These are phyloP conservation scores for Coranthus polyacanthus DNA, from an alignment of 2,797 vertebrate genomes.

Conservation along the genomic window DNA sequence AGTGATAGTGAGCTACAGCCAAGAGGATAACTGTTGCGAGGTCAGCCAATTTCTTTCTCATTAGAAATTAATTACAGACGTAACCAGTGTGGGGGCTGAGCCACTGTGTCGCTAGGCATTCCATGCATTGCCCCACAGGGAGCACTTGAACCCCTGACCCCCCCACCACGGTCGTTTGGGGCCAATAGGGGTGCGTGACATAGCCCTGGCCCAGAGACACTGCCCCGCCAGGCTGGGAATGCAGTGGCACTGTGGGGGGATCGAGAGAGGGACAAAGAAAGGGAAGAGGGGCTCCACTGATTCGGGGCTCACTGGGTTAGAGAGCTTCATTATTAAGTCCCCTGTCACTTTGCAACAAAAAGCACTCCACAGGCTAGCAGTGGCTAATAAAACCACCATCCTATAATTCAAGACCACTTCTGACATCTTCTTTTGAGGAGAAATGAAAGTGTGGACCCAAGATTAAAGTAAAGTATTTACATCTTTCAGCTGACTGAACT, in stretches of 20 bases:
- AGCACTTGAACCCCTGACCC: slow-evolving; percentile 82
- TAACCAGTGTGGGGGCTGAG: slow-evolving; percentile 46
- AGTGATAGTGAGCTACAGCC: slow-evolving; percentile 35
- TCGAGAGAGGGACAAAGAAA: slow-evolving; percentile 63
- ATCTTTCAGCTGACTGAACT: slow-evolving; percentile 42
- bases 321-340: slow-evolving; percentile 77
- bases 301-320: slow-evolving; percentile 71
- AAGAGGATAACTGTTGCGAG: slow-evolving; percentile 41
- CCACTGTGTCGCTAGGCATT: slow-evolving; percentile 55
- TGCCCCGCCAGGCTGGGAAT: slow-evolving; percentile 81
- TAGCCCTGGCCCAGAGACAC: slow-evolving; percentile 74
- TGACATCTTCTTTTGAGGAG: slow-evolving; percentile 64
- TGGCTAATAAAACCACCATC: slow-evolving; percentile 73
- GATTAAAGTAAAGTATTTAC: slow-evolving; percentile 34
- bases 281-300: slow-evolving; percentile 69
- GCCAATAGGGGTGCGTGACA: slow-evolving; percentile 75
- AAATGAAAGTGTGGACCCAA: slow-evolving; percentile 42
- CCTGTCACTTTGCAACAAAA: slow-evolving; percentile 75
- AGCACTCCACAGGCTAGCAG: slow-evolving; percentile 63
- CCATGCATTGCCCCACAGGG: slow-evolving; percentile 62
- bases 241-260: slow-evolving; percentile 74
- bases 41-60: slow-evolving; percentile 62
- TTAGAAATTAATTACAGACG: slow-evolving; percentile 74
- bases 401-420: slow-evolving; percentile 56
- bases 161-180: slow-evolving; percentile 55